Conservation (phyloP, 1,140 invertebrate species). For the Drosophila lini region DNA sequence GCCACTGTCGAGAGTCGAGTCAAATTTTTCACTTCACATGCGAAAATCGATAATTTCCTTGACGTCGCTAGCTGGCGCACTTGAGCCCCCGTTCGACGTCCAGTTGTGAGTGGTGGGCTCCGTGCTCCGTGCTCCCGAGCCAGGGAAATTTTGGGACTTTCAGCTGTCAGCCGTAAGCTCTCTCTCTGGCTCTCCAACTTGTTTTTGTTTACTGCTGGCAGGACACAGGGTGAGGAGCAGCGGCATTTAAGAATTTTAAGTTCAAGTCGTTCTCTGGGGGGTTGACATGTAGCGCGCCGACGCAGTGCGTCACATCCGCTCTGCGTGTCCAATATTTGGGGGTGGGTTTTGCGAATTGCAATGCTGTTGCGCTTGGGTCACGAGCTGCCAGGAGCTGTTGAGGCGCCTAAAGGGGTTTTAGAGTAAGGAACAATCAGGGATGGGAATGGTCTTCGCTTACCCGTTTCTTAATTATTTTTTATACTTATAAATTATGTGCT, state of each 20-base stretch:
- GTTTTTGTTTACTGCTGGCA: slow-evolving; percentile 75
- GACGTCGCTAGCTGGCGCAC: slow-evolving; percentile 45
- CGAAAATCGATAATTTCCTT: slow-evolving; percentile 84
- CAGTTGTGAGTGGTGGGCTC: slow-evolving; percentile 55
- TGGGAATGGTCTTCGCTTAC: fast-evolving
- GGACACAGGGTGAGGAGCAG: slow-evolving; percentile 26
- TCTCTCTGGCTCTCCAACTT: slow-evolving; percentile 53
- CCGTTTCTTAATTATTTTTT: not conserved
- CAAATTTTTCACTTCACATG: slow-evolving; percentile 67
- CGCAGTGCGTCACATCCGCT: slow-evolving; percentile 47
- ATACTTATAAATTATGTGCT: no score
- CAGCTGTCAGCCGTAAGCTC: slow-evolving; percentile 58
- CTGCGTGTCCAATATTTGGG: not conserved
- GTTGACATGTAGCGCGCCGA: slow-evolving; percentile 56
- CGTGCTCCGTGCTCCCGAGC: slow-evolving; percentile 11
- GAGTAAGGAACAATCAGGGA: no score
- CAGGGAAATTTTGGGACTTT: slow-evolving; percentile 62
- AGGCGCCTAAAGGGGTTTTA: not conserved
- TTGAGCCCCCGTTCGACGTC: slow-evolving; percentile 61
- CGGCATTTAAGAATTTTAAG: slow-evolving; percentile 4
- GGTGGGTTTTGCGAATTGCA: slow-evolving; percentile 59
- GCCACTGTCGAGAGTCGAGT: slow-evolving; percentile 6
- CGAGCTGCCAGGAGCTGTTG: slow-evolving; percentile 27
- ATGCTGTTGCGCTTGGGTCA: slow-evolving; percentile 54
- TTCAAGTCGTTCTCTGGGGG: slow-evolving; percentile 31